Conservation (phyloP, 2,888 invertebrate species). For the Diarsia mendica region DNA sequence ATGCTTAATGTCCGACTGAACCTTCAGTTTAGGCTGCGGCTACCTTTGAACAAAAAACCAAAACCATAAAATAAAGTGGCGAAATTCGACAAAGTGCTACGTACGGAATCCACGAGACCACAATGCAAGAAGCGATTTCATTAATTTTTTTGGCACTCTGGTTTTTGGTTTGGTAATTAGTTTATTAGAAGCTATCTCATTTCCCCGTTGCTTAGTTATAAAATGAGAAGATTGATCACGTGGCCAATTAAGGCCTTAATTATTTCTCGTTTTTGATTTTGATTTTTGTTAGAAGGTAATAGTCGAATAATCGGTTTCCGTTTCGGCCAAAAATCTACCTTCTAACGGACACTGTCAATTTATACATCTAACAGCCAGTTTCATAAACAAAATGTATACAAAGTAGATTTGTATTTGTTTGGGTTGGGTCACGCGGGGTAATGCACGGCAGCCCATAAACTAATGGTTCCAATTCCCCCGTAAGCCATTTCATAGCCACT, state of each 20-base stretch:
- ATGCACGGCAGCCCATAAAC: constrained; percentile 56
- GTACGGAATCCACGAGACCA: not conserved
- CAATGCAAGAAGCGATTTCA: too few relatives aligned
- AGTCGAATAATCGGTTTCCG: not conserved
- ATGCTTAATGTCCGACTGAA: not conserved
- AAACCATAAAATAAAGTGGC: not conserved
- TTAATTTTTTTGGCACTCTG: too few relatives aligned
- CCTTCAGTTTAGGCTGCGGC: too few relatives aligned
- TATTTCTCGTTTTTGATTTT: not conserved
- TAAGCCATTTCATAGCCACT: constrained; percentile 60
- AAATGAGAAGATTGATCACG: not conserved
- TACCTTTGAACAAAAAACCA: not conserved
- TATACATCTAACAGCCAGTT: not conserved
- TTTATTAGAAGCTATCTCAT: not conserved
- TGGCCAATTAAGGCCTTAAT: not conserved
- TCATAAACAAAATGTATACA: not conserved
- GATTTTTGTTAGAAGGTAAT: not conserved
- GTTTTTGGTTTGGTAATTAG: too few relatives aligned
- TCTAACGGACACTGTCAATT: not conserved
- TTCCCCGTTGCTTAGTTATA: not conserved
- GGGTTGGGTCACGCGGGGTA: constrained; percentile 67
- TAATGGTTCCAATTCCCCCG: constrained; percentile 69
- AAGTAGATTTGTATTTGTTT: constrained; percentile 55
- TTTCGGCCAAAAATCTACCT: not conserved
- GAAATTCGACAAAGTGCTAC: not conserved